Base-by-base conservation (phyloP, 2,797 vertebrate genomes). In the Arctocebus calabarensis region DNA sequence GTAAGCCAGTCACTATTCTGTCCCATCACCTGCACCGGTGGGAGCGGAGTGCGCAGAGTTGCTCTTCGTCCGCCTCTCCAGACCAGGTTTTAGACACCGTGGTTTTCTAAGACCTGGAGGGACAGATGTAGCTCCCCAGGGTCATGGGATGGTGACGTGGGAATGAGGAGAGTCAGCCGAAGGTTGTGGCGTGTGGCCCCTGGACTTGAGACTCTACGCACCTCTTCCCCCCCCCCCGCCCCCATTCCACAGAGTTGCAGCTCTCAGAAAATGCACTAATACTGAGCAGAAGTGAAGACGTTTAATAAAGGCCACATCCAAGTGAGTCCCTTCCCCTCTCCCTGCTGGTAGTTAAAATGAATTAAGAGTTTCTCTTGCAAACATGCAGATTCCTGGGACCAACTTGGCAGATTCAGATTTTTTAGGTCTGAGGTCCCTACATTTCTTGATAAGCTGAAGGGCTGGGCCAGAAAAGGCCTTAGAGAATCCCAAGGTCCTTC, bases 81-180 rank as follows among this genome's bases (percentile, higher is more conserved):
- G 11, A 52, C 55, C 12, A 3, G 8, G 17, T 37, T 81, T 48
- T 88, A 77, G 81, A 43, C 10, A 0, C 34, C 1, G 16, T 3
- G 19, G 16, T 14, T 7, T 3, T 4, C 0, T 32, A 6, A 0
- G n/a, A 22, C 29, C 3, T 1, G 3, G 19, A 11, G 9, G 43
- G 11, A 29, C 3, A 37, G 43, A 32, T 61, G 37, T 34, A 59
- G 11, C 5, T 22, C 40, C 22, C 52, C 19, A 22, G 45, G 20
- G 9, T 22, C n/a, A 8, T 52, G 40, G 89, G 70, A 66, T 45
- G 1, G 1, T 7, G 8, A 32, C 81, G 0, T 2, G 14, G 43
- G 52, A 45, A 9, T n/a, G 45, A 34, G 20, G 25, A 57, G 7
- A 22, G 45, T 62, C 3, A 20, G 34, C 17, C 2, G 0, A 77